A percentile compares a stretch with the other conserved stretches of the same genome.
phyloP scores from a whole-genome alignment of 2,888 invertebrate species.

The Nasonovia ribisnigri region DNA sequence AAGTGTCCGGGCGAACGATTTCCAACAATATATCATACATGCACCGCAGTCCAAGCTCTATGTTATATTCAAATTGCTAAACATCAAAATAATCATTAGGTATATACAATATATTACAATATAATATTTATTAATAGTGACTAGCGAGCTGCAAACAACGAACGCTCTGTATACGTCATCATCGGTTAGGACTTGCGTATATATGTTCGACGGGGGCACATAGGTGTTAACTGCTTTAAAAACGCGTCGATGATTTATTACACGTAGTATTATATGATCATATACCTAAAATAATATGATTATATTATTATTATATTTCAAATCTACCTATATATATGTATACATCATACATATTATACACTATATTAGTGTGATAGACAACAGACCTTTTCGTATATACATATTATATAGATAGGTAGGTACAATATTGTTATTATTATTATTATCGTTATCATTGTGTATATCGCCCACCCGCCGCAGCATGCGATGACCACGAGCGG shows the following conservation, averaged over 20 bases:
- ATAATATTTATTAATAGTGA: not conserved
- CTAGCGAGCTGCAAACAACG: not conserved
- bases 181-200: not conserved
- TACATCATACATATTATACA: not conserved
- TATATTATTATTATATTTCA: constrained; percentile 17
- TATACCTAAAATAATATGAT: not conserved
- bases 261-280: not conserved
- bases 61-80: not conserved
- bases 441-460: constrained; percentile 23
- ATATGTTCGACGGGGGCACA: constrained; percentile 33
- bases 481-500: constrained; percentile 58
- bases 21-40: not conserved
- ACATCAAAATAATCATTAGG: not conserved
- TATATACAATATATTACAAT: not conserved
- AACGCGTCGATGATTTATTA: constrained; percentile 41
- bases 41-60: not conserved
- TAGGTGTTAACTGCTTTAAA: constrained; percentile 34
- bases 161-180: not conserved
- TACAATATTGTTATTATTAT: not conserved
- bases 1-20: not conserved
- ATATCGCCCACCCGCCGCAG: constrained; percentile 37
- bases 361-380: not conserved
- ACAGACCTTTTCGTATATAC: not conserved
- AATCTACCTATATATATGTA: not conserved
- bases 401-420: not conserved